A percentile compares a stretch with the other conserved stretches of the same genome.
Conservation (phyloP, 2,888 invertebrate species). For the Tiliacea aurago region DNA sequence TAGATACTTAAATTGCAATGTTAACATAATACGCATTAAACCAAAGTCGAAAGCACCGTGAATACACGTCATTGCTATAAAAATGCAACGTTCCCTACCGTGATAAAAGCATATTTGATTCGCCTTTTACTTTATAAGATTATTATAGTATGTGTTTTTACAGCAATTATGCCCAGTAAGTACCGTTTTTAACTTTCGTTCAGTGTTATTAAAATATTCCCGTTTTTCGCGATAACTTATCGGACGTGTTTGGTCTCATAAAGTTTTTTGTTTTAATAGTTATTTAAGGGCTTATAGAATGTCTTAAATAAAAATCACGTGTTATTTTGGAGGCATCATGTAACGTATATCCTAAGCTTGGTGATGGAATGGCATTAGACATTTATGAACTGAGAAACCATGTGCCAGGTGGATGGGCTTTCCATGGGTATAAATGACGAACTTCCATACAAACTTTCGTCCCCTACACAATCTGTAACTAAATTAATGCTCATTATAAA, state of each 20-base stretch:
- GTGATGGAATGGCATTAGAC: background rate
- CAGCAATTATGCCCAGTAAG: constrained; percentile 53
- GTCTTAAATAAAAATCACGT: background rate
- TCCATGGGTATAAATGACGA: too few species aligned
- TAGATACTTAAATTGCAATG: too few species aligned
- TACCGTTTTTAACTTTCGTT: constrained; percentile 43
- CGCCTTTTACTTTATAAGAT: constrained; percentile 38
- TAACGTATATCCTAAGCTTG: background rate
- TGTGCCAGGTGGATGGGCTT: too few species aligned
- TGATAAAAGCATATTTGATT: constrained; percentile 63
- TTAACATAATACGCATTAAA: background rate
- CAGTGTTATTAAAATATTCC: constrained; percentile 44
- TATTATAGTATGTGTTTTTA: constrained; percentile 43
- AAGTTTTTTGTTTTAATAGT: constrained; percentile 1
- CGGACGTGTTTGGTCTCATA: constrained; percentile 29
- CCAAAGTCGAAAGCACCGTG: background rate
- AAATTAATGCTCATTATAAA: too few species aligned
- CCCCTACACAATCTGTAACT: too few species aligned
- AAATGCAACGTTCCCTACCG: constrained; percentile 57
- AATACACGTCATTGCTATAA: constrained; percentile 43
- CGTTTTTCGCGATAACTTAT: constrained; percentile 36
- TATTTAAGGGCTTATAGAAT: too few species aligned
- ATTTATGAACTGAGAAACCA: background rate
- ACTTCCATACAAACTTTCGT: too few species aligned
- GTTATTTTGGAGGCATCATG: background rate